Evolutionary conservation across 2,888 invertebrate species (phyloP), one percentile per base, ranked within the genome.

Genomic region (Physocephala rufipes): DNA sequence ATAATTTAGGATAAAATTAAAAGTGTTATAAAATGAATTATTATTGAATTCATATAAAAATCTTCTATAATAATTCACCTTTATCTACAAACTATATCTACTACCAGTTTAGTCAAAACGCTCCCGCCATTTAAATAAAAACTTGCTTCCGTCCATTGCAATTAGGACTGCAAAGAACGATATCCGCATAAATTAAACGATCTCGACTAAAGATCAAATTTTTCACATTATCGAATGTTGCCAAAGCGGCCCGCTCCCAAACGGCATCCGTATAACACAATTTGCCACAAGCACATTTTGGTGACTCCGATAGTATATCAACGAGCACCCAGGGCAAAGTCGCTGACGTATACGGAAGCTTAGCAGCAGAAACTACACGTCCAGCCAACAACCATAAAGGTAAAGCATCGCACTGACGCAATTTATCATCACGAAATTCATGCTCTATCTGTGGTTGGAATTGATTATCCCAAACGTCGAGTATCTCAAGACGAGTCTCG

Each of bases 391-490:
- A 67, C 86, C 85, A 86, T 1, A 86, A 72, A 0, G 84, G 80
- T 1, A 74, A 13, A 7, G 72, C 65, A 16, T 67, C 67, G 1
- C 16, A 4, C 19, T 51, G 16, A 43, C 66, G 71, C 70, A 71
- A 71, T 19, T 70, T 76, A 45, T 78, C 58, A 7, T 30, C 51
- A 19, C 36, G 45, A 16, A 67, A 26, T 21, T 67, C 43, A 9
- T 70, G 62, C 21, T 74, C 45, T 26, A 66, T 72, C 64, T 73
- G 73, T 16, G 73, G 77, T 36, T 78, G 76, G 43, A 83, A 83
- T 66, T 81, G 78, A 65, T 86, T 86, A 30, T 81, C 83, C 84
- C 85, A 85, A 4, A 86, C 81, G 74, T 86, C 84, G 16, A 86
- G 72, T 43, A 80, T 55, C 53, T 83, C 83, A 2, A 86, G 74